These are phyloP conservation scores for Tor tambroides DNA, from an alignment of 2,113 vertebrate species.

Conservation along the genomic window DNA sequence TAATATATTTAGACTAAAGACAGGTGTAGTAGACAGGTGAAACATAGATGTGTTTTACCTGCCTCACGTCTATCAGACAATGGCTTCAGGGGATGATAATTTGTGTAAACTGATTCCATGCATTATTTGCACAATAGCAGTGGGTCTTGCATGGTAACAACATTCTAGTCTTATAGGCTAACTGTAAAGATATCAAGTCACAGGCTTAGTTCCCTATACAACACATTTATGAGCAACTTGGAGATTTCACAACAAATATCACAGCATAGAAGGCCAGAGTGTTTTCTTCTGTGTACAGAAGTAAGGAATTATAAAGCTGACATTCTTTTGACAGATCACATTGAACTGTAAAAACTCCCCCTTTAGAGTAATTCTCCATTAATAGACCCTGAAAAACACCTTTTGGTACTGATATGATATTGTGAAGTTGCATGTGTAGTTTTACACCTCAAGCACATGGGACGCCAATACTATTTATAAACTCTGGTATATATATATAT, in stretches of 20 bases:
- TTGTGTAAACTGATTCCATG: constrained; percentile 50
- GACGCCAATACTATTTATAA: neutral
- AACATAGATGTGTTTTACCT: neutral
- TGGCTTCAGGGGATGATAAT: constrained; percentile 15
- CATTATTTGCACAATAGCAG: constrained; percentile 54
- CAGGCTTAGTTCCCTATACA: neutral
- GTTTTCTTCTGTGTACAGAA: neutral
- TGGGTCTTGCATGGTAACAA: constrained; percentile 60
- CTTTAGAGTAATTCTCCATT: neutral
- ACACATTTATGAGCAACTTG: neutral
- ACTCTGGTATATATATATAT: neutral
- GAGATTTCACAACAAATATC: neutral
- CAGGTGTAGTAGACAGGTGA: neutral
- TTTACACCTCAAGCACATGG: constrained; percentile 51
- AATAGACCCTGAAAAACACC: neutral
- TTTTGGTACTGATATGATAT: constrained; percentile 13
- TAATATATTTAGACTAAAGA: neutral
- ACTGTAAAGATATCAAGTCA: neutral
- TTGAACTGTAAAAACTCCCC: neutral
- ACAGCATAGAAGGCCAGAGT: neutral
- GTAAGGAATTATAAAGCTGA: neutral
- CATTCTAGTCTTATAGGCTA: constrained; percentile 37
- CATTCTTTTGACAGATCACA: neutral
- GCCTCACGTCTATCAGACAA: neutral
- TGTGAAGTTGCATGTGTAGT: constrained; percentile 37